Conservation (phyloP, 2,797 vertebrate species). For the Peromyscus aztecus region DNA sequence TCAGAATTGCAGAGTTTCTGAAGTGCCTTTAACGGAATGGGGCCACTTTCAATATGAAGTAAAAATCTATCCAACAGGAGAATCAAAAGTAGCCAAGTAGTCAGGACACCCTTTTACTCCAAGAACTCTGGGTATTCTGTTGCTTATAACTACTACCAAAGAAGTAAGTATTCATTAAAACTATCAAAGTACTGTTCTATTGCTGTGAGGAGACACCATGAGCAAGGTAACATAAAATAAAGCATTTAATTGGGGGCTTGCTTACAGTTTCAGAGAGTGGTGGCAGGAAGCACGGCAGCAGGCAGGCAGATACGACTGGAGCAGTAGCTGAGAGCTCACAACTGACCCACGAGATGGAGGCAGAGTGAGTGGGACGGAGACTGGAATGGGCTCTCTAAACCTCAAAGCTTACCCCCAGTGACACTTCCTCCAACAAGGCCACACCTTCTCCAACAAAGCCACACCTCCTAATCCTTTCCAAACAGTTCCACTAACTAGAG, state of each 20-base stretch:
- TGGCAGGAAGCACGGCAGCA: neutral
- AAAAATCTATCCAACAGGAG: neutral
- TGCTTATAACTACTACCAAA: neutral
- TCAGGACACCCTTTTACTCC: neutral
- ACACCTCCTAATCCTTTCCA: neutral
- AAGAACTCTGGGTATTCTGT: neutral
- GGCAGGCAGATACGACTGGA: neutral
- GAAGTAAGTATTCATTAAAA: neutral
- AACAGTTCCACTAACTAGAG: neutral
- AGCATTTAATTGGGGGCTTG: neutral
- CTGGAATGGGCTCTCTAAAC: neutral
- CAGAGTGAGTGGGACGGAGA: neutral
- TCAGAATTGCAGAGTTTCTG: constrained; percentile 12
- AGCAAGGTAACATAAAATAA: neutral
- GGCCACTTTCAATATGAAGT: neutral
- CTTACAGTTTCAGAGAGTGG: neutral
- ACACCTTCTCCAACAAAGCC: neutral
- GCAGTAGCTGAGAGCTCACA: neutral
- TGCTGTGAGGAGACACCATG: neutral
- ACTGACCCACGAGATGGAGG: neutral
- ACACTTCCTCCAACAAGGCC: too few relatives aligned
- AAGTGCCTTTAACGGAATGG: neutral
- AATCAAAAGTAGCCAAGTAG: neutral
- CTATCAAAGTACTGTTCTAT: neutral
- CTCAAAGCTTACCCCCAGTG: neutral